Base-by-base conservation (phyloP, 1,140 invertebrate genomes). In the Eriosoma lanigerum region DNA sequence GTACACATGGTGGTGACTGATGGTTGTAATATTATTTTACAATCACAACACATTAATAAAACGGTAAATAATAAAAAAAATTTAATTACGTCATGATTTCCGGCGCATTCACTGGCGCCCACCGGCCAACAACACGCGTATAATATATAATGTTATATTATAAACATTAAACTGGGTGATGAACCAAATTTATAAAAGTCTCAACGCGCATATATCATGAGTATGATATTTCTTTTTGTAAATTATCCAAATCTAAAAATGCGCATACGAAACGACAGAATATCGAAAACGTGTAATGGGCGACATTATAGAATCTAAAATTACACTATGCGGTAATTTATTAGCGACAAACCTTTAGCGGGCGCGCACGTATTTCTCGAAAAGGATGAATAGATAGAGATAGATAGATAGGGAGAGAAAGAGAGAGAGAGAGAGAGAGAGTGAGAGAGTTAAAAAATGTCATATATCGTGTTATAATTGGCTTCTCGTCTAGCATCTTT, bases 221-320 rank as follows among this genome's bases (percentile, higher is more conserved):
- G 29, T 62, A 17, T 62, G 60, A n/a, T 68, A 3, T 68, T 68
- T 68, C 32, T 46, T 68, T 46, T 68, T 68, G 44, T 68, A 26
- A 26, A 68, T 68, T 24, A 48, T 68, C 66, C 66, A 68, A 68
- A 48, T 68, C 44, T 46, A 68, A 72, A 72, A 72, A 72, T 26
- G 46, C 26, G 13, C 66, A 38, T 38, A 19, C 68, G 48, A 52
- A 50, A 26, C 17, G 68, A 50, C 68, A 26, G 10, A 52, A 72
- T 50, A 72, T 72, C 48, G 48, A 50, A 72, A 29, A 72, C 26
- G 68, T 19, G 68, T 52, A 72, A 68, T 19, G 68, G 24, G 66
- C 5, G 46, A 46, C 64, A 68, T 46, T 62, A 32, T 48, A 50
- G 21, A 3, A 19, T 72, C 68, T 72, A 72, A 72, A 72, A 72